A percentile compares a stretch with the other conserved stretches of the same genome.
Evolutionary conservation across 1,140 invertebrate species (phyloP).

Genomic region (Ectropis grisescens): DNA sequence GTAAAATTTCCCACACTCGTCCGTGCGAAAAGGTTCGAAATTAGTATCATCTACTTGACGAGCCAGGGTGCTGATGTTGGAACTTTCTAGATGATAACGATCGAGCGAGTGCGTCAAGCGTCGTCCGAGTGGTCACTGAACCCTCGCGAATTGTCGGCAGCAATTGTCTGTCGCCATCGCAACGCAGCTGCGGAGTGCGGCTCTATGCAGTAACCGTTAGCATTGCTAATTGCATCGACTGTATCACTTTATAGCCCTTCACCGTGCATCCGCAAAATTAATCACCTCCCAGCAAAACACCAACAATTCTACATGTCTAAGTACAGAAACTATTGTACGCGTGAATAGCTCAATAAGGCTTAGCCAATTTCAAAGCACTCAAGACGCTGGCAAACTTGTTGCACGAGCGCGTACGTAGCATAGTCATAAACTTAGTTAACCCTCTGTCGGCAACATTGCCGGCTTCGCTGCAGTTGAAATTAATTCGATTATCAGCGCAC

Average conservation of each 20-base stretch:
- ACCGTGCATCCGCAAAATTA: slow-evolving; percentile 12
- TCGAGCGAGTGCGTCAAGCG: slow-evolving; percentile 17
- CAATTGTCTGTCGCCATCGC: slow-evolving; percentile 37
- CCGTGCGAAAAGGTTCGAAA: no score
- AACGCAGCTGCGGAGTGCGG: slow-evolving; percentile 28
- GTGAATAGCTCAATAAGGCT: slow-evolving; percentile 41
- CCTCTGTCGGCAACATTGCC: slow-evolving; percentile 48
- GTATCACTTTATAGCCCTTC: no score
- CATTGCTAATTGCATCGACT: slow-evolving; percentile 41
- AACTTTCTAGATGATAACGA: no score
- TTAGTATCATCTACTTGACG: no score
- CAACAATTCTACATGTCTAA: no score
- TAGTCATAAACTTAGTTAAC: slow-evolving; percentile 65
- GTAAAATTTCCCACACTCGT: no score
- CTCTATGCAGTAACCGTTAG: slow-evolving; percentile 27
- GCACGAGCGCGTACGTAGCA: slow-evolving; percentile 52
- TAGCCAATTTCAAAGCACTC: slow-evolving; percentile 61
- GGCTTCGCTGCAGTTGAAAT: slow-evolving; percentile 48
- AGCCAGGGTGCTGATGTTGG: no score
- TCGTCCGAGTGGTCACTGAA: slow-evolving; percentile 33
- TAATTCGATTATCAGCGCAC: slow-evolving; percentile 65
- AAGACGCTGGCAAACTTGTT: slow-evolving; percentile 64
- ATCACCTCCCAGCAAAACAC: slow-evolving; percentile 1
- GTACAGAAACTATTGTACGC: no score
- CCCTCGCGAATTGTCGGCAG: slow-evolving; percentile 37